Conservation (phyloP, 1,140 invertebrate genomes). For the Neodiprion pinetum region DNA sequence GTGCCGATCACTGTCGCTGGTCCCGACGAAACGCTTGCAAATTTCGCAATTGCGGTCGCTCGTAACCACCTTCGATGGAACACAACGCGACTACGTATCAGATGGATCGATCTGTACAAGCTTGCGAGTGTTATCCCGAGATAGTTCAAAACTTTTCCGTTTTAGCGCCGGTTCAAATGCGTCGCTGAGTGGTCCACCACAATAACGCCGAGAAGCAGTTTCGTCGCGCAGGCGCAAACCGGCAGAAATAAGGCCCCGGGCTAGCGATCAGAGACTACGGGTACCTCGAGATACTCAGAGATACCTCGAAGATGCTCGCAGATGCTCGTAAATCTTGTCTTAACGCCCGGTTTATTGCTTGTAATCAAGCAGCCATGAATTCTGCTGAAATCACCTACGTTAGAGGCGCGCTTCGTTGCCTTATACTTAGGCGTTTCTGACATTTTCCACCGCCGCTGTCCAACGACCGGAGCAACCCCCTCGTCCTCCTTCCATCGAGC, state of each 20-base stretch:
- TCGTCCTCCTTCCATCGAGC: not conserved
- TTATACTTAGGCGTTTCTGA: slow-evolving; percentile 48
- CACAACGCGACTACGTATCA: no score
- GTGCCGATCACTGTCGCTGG: no score
- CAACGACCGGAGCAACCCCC: not conserved
- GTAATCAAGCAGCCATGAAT: slow-evolving; percentile 61
- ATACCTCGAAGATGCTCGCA: slow-evolving; percentile 26
- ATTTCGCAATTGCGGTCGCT: no score
- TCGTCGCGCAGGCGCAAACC: slow-evolving; percentile 3
- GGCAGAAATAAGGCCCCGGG: slow-evolving; percentile 41
- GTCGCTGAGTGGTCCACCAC: no score
- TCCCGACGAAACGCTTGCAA: no score
- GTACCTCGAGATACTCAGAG: slow-evolving; percentile 32
- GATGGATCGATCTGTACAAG: no score
- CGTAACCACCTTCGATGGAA: no score
- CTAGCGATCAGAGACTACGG: slow-evolving; percentile 53
- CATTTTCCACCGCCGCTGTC: slow-evolving; percentile 23
- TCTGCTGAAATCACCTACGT: slow-evolving; percentile 58
- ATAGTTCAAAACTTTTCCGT: no score
- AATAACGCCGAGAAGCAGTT: not conserved
- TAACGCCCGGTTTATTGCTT: slow-evolving; percentile 60
- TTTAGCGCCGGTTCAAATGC: no score
- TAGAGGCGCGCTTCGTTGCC: slow-evolving; percentile 39
- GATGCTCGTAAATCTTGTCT: slow-evolving; percentile 58
- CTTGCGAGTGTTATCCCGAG: no score